Conservation (phyloP, 2,797 vertebrate genomes). For the Urocyon cinereoargenteus region DNA sequence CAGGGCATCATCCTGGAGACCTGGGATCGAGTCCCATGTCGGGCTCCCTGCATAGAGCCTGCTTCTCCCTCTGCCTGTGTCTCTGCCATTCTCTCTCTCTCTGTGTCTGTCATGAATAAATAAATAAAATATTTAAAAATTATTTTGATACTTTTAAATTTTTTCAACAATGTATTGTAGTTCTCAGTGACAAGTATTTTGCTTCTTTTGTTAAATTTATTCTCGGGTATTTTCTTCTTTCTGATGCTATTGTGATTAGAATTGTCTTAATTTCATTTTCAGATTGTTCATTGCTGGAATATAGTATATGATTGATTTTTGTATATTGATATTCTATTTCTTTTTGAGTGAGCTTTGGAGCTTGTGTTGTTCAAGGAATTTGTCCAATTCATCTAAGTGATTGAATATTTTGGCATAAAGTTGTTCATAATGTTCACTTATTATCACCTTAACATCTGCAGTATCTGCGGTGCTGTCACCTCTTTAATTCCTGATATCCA, state of each 20-base stretch:
- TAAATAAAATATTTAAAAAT: too few species aligned
- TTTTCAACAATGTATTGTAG: background rate
- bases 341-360: background rate
- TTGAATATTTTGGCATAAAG: background rate
- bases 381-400: background rate
- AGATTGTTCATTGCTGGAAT: background rate
- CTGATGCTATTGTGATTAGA: background rate
- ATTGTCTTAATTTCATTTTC: background rate
- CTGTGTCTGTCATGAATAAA: too few species aligned
- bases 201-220: constrained; percentile 38
- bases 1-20: too few species aligned
- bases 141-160: background rate
- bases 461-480: background rate
- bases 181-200: background rate
- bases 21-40: too few species aligned
- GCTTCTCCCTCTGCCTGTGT: too few species aligned
- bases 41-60: too few species aligned
- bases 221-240: background rate
- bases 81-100: too few species aligned
- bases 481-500: background rate
- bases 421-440: background rate
- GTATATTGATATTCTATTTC: background rate
- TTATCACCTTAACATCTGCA: background rate
- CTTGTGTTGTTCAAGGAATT: background rate
- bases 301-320: background rate